phyloP scores from a whole-genome alignment of 2,888 invertebrate species.

The Synergus itoensis region DNA sequence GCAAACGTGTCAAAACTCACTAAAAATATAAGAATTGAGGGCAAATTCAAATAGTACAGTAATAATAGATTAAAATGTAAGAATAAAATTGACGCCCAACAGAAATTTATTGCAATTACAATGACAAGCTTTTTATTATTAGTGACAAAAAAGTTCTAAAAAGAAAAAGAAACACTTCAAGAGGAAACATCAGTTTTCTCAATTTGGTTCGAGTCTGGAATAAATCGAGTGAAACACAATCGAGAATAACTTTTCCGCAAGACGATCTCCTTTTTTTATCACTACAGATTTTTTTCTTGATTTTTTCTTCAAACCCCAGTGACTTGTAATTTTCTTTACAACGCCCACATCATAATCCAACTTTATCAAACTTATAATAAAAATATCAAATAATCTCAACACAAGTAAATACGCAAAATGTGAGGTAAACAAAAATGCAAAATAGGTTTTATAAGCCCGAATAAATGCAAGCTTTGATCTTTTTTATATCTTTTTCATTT shows the following conservation, averaged over 20 bases:
- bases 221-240: conserved; percentile 50
- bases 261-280: conserved; percentile 2
- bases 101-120: neutral
- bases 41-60: neutral
- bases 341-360: conserved; percentile 47
- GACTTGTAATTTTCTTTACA: conserved; percentile 56
- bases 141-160: neutral
- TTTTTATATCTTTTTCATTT: conserved; percentile 36
- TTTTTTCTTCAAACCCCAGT: conserved; percentile 56
- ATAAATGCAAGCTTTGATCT: conserved; percentile 33
- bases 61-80: neutral
- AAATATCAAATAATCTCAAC: neutral
- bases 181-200: neutral
- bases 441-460: conserved; percentile 26
- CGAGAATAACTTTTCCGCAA: conserved; percentile 42
- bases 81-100: neutral
- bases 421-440: neutral
- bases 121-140: neutral
- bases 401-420: neutral
- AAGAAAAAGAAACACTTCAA: conserved; percentile 2
- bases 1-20: neutral
- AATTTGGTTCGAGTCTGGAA: neutral
- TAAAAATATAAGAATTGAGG: neutral
- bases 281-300: conserved; percentile 51
- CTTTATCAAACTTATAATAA: neutral